Conservation (phyloP, 2,797 vertebrate genomes). For the Todus mexicanus region DNA sequence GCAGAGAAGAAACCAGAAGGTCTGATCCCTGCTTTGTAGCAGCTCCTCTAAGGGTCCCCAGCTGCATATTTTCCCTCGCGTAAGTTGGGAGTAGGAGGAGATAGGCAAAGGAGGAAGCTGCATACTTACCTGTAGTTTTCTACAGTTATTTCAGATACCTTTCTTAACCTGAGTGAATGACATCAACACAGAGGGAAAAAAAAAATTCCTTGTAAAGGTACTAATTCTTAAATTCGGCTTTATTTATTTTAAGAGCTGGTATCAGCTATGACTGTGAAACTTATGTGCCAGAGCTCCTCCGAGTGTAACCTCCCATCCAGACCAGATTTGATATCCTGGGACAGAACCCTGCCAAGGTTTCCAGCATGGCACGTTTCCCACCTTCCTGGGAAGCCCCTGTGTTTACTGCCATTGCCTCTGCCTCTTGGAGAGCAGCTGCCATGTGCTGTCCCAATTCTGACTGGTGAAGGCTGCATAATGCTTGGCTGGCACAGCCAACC, state of each 20-base stretch:
- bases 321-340: not conserved
- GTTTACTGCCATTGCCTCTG: not conserved
- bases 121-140: not conserved
- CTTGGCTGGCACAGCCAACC: not conserved
- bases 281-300: not conserved
- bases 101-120: not conserved
- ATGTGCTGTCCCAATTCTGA: not conserved
- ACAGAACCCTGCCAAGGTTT: not conserved
- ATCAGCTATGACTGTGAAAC: not conserved
- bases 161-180: not conserved
- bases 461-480: not conserved
- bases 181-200: not conserved
- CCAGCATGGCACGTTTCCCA: not conserved
- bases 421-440: not conserved
- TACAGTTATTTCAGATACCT: not conserved
- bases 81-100: not conserved
- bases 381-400: not conserved
- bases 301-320: not conserved
- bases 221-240: not conserved
- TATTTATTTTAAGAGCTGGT: not conserved
- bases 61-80: rapidly evolving
- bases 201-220: not conserved
- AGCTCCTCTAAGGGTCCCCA: not conserved
- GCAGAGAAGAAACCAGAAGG: not conserved
- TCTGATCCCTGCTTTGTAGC: not conserved